These are phyloP conservation scores for Apodemus agrarius DNA, from an alignment of 2,797 vertebrate species.

Conservation along the genomic window DNA sequence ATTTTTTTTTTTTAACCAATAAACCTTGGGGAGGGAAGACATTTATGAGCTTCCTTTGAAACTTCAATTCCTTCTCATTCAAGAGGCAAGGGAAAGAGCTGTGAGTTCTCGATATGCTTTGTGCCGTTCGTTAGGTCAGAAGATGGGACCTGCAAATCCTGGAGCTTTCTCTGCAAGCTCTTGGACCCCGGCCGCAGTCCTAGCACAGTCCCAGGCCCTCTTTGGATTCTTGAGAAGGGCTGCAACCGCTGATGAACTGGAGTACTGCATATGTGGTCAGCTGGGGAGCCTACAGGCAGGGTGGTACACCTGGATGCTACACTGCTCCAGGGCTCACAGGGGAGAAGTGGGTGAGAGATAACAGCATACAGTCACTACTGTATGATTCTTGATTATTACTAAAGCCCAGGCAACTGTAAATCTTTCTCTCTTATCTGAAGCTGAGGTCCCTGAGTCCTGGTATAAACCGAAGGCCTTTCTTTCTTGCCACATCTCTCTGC, in stretches of 20 bases:
- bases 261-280: background rate
- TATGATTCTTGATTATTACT: background rate
- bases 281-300: background rate
- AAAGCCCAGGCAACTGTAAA: background rate
- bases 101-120: background rate
- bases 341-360: background rate
- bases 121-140: background rate
- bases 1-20: background rate
- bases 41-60: background rate
- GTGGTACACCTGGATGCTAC: background rate
- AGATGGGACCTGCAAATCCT: background rate
- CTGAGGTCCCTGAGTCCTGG: background rate
- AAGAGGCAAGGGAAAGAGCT: background rate
- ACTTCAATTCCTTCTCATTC: background rate
- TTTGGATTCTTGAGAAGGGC: background rate
- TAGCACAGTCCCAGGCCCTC: background rate
- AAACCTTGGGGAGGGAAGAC: background rate
- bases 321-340: background rate
- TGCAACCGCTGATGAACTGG: background rate
- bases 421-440: background rate
- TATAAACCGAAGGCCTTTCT: background rate
- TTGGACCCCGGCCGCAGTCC: background rate
- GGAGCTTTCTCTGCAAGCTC: background rate
- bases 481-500: background rate
- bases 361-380: background rate